Conservation (phyloP, 2,113 vertebrate species). For the Daboia siamensis region DNA sequence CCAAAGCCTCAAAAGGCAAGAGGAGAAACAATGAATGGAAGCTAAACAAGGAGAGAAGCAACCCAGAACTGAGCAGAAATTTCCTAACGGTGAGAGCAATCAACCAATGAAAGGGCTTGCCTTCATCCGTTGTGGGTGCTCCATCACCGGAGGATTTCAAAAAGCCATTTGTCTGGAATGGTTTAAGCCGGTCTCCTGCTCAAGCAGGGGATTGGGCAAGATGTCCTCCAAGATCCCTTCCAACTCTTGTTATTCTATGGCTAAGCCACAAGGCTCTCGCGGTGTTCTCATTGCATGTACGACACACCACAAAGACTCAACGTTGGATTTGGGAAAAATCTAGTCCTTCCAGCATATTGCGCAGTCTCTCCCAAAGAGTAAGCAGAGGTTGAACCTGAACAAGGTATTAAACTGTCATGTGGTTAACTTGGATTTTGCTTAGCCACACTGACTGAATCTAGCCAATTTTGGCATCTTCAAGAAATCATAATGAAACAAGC, state of each 20-base stretch:
- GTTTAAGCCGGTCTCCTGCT: too few species aligned
- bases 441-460: background rate
- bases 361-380: background rate
- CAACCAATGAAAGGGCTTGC: too few species aligned
- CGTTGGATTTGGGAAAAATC: background rate
- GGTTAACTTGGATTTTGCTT: background rate
- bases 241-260: background rate
- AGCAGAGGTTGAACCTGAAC: background rate
- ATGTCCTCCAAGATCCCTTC: background rate
- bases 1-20: too few species aligned
- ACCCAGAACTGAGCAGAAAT: too few species aligned
- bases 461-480: background rate
- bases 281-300: background rate
- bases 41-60: too few species aligned
- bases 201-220: rapidly evolving
- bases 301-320: background rate
- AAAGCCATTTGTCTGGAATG: too few species aligned
- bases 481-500: background rate
- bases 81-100: too few species aligned
- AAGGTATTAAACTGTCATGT: background rate
- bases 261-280: background rate
- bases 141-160: too few species aligned
- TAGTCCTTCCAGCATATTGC: background rate
- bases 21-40: too few species aligned
- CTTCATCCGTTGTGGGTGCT: too few species aligned